Base-by-base conservation (phyloP, 2,113 vertebrate genomes). In the Sphaerodactylus townsendi region DNA sequence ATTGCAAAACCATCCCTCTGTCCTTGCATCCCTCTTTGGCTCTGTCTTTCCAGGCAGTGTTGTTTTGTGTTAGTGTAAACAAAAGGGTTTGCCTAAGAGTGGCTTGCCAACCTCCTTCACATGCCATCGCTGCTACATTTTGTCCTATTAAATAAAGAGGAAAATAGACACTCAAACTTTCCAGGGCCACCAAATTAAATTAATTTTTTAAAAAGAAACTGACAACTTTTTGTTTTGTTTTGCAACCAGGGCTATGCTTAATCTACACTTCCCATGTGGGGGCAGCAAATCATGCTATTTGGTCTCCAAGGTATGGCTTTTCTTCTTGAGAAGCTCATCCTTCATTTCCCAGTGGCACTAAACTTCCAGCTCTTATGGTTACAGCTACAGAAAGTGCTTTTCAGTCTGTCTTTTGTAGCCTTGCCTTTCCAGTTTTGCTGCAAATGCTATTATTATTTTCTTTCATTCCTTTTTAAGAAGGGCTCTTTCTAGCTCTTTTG, bases 71-170 rank as follows among this genome's bases (percentile, higher is more conserved):
- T 62, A 81, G 78, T 73, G 53, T 46, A 48, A 80, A 89, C 21
- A 13, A 82, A 87, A 78, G 81, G 78, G 62, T 73, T 46, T 65
- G 1, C 3, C 53, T 48, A 64, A 90, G 87, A 78, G 35, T 41
- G 69, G 65, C 62, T 87, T 81, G 48, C 53, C 83, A 85, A 65
- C 35, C 50, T 81, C 59, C 15, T 72, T 87, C 39, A 75, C 85
- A 56, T 33, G 71, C 17, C 39, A 15, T 10, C 59, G 15, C 62
- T 48, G 7, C 50, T 62, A 89, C 80, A 81, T 90, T 93, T 87
- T 87, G 72, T 62, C 48, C 68, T 83, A 46, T 87, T 33, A 77
- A 79, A 65, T 82, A 59, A 10, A 53, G 28, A 41, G 69, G 46
- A 33, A 65, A 41, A 75, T 46, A 66, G 66, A 46, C 2, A 70